Conservation (phyloP, 2,113 vertebrate genomes). For the Grallaria varia region DNA sequence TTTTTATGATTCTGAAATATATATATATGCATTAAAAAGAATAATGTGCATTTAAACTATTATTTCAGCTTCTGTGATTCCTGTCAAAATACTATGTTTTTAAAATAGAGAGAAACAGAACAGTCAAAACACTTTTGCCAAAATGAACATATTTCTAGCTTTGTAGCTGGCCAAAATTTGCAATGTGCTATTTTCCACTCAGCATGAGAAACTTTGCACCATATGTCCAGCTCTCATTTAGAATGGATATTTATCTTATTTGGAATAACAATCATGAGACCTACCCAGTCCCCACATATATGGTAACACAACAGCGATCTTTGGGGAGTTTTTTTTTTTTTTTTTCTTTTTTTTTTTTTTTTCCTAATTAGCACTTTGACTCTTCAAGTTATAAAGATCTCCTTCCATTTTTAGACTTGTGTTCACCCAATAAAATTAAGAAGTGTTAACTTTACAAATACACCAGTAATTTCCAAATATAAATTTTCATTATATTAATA, state of each 20-base stretch:
- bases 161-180: slow-evolving; percentile 1
- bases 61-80: not conserved
- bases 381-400: not conserved
- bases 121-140: not conserved
- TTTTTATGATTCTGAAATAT: not conserved
- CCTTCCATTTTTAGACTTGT: not conserved
- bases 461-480: not conserved
- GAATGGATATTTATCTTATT: not conserved
- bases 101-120: not conserved
- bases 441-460: not conserved
- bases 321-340: fast-evolving
- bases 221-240: slow-evolving; percentile 5
- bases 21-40: not conserved
- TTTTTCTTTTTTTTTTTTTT: fast-evolving
- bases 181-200: not conserved
- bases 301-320: not conserved
- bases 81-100: not conserved
- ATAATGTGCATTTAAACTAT: not conserved
- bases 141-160: not conserved
- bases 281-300: not conserved
- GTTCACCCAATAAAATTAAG: not conserved
- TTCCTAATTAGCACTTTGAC: not conserved
- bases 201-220: not conserved
- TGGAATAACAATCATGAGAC: not conserved
- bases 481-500: not conserved